phyloP scores from a whole-genome alignment of 1,140 invertebrate genomes.

The Charaxes varanes region DNA sequence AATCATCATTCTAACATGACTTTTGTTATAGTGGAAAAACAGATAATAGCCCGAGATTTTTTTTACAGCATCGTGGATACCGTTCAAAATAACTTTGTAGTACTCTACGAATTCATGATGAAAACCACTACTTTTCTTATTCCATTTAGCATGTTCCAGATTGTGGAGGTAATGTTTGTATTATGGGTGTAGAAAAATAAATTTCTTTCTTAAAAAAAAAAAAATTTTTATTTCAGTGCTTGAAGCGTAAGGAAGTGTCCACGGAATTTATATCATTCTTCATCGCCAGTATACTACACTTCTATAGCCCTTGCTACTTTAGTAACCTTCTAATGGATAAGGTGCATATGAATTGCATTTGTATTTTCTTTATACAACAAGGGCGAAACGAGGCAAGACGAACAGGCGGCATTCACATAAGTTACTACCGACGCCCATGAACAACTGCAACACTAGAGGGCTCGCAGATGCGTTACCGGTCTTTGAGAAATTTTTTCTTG shows the following conservation, averaged over 20 bases:
- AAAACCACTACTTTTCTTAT: conserved; percentile 37
- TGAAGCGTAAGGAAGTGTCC: conserved; percentile 23
- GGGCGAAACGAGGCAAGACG: too few species aligned
- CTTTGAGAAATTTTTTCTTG: too few species aligned
- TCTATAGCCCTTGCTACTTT: conserved; percentile 41
- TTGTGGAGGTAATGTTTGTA: conserved; percentile 30
- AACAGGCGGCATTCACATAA: too few species aligned
- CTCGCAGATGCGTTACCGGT: too few species aligned
- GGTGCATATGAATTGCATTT: too few species aligned
- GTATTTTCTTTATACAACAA: too few species aligned
- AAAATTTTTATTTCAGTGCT: conserved; percentile 26
- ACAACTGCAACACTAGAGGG: too few species aligned
- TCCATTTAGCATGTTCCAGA: conserved; percentile 34
- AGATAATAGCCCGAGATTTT: too few species aligned
- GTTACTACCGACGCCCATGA: too few species aligned
- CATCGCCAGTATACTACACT: conserved; percentile 26
- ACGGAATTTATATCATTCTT: conserved; percentile 40
- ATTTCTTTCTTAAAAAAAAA: too few species aligned
- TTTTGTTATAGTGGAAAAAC: too few species aligned
- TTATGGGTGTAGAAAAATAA: background rate
- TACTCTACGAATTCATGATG: conserved; percentile 38
- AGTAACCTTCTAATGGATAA: conserved; percentile 40
- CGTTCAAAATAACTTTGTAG: conserved; percentile 26
- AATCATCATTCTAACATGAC: too few species aligned
- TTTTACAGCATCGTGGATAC: conserved; percentile 28